Conservation (phyloP, 2,113 vertebrate species). For the Tonatia bakeri region DNA sequence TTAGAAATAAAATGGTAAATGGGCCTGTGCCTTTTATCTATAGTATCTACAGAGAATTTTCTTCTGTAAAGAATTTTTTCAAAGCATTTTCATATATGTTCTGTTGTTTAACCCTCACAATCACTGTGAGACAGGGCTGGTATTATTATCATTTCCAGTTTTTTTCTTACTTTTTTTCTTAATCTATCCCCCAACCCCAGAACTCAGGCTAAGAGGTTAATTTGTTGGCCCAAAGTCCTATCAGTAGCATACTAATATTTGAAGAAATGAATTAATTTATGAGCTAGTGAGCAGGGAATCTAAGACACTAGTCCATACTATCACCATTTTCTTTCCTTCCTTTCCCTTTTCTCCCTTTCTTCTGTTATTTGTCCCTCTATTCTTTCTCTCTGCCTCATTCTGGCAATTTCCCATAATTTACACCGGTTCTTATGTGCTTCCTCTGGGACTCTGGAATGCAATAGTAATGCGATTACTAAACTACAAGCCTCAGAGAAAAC, state of each 20-base stretch:
- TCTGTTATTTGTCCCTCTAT: background rate
- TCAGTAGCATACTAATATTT: background rate
- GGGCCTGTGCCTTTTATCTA: background rate
- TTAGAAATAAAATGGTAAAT: background rate
- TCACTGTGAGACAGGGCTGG: background rate
- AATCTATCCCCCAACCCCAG: background rate
- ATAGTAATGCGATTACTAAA: background rate
- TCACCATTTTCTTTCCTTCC: background rate
- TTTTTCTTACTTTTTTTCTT: background rate
- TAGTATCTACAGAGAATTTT: background rate
- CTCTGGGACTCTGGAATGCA: conserved; percentile 7
- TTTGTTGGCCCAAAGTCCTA: background rate
- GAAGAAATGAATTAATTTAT: background rate
- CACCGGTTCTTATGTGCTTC: background rate
- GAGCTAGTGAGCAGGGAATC: background rate
- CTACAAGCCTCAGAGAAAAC: background rate
- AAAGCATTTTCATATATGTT: background rate
- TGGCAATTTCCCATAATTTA: background rate
- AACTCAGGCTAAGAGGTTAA: background rate
- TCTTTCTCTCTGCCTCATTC: background rate
- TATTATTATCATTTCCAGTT: background rate
- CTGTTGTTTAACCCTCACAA: background rate
- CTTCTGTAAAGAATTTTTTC: background rate
- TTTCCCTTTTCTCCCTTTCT: background rate
- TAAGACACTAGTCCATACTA: background rate